Evolutionary conservation across 2,888 invertebrate species (phyloP).

Genomic region (Clistopyga incitator): DNA sequence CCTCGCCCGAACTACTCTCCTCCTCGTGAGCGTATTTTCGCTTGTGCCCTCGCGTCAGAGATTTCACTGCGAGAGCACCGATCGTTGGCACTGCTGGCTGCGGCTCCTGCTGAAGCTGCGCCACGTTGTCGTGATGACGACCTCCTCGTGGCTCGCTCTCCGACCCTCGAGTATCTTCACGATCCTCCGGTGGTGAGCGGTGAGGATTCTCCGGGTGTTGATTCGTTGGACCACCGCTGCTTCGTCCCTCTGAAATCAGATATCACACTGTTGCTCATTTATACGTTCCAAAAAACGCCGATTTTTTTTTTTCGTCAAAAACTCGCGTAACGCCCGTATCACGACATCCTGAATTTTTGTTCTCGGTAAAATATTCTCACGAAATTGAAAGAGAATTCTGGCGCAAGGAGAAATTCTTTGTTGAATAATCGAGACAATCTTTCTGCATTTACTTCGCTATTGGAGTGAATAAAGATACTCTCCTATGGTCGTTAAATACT

Average conservation of each 20-base stretch:
- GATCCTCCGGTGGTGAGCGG: slow-evolving; percentile 84
- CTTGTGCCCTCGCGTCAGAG: slow-evolving; percentile 85
- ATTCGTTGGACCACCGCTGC: slow-evolving; percentile 86
- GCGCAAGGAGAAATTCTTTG: slow-evolving; percentile 23
- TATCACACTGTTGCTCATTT: slow-evolving; percentile 28
- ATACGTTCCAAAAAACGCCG: neutral
- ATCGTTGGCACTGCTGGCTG: slow-evolving; percentile 75
- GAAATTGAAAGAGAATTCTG: slow-evolving; percentile 19
- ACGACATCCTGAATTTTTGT: neutral
- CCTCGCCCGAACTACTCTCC: slow-evolving; percentile 85
- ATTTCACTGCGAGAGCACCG: slow-evolving; percentile 75
- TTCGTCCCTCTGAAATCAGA: slow-evolving; percentile 85
- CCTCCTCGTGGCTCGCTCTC: slow-evolving; percentile 86
- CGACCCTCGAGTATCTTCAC: slow-evolving; percentile 85
- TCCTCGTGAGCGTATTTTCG: slow-evolving; percentile 86
- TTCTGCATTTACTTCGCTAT: slow-evolving; percentile 54
- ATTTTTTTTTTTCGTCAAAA: neutral
- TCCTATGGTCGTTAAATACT: slow-evolving; percentile 44
- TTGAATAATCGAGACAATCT: slow-evolving; percentile 57
- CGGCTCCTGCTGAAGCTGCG: slow-evolving; percentile 84
- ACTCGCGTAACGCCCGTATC: neutral
- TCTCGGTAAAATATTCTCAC: slow-evolving; percentile 24
- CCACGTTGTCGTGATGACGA: slow-evolving; percentile 85
- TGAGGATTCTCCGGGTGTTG: slow-evolving; percentile 85
- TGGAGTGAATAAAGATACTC: slow-evolving; percentile 11